Percentiles rank a stretch among this genome's conserved stretches.
Conservation (phyloP, 92 coral and sea anemone species). For the Porites lobata region DNA sequence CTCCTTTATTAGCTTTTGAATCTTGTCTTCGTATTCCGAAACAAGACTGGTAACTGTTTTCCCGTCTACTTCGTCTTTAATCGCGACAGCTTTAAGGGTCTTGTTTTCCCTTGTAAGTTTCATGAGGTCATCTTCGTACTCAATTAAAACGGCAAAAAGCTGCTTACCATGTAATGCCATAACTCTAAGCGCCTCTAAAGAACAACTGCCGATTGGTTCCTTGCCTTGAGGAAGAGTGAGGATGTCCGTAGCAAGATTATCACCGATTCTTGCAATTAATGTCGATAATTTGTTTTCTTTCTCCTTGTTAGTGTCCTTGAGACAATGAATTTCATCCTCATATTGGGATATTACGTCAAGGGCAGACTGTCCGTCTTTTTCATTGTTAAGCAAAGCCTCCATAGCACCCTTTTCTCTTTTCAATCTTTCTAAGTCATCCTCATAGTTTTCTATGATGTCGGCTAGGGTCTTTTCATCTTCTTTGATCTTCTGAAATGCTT, state of each 20-base stretch:
- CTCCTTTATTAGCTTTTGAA: conserved; percentile 55
- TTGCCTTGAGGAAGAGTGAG: not conserved
- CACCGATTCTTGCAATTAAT: conserved; percentile 24
- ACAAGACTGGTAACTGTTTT: conserved; percentile 19
- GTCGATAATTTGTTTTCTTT: conserved; percentile 13
- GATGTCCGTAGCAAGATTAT: conserved; percentile 15
- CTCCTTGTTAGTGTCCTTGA: conserved; percentile 9
- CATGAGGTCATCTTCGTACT: conserved; percentile 65
- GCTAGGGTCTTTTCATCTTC: conserved; percentile 60
- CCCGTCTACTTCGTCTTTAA: conserved; percentile 28
- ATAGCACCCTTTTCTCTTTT: conserved; percentile 64
- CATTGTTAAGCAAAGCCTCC: conserved; percentile 32
- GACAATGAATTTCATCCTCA: conserved; percentile 54
- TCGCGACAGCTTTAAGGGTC: conserved; percentile 14
- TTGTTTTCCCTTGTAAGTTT: conserved; percentile 48
- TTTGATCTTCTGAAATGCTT: conserved; percentile 56
- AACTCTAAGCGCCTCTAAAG: conserved; percentile 34
- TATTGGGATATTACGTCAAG: conserved; percentile 69
- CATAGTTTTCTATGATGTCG: conserved; percentile 49
- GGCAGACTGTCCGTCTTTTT: conserved; percentile 41
- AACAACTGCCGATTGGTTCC: not conserved
- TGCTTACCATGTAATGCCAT: conserved; percentile 38
- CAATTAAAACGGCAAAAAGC: conserved; percentile 27
- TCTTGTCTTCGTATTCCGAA: conserved; percentile 54
- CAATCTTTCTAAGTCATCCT: conserved; percentile 26